Percentiles rank a stretch among this genome's conserved stretches.
Evolutionary conservation across 2,113 vertebrate species (phyloP).

Genomic region (Eudorcas thomsonii): DNA sequence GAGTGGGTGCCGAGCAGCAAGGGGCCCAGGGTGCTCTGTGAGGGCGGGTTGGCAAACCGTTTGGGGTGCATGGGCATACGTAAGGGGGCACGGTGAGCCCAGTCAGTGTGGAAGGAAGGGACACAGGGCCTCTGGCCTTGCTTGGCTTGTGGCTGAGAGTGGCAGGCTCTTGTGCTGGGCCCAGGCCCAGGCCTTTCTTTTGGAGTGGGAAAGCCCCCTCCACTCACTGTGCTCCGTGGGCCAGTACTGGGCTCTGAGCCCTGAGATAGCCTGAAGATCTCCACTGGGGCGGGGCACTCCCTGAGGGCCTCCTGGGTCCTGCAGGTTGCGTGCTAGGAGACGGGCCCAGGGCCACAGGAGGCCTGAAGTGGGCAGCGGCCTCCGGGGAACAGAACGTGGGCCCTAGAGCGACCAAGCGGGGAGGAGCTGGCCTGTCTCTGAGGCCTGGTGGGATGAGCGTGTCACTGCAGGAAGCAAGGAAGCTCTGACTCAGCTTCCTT

Average conservation of each 20-base stretch:
- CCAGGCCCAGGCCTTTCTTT: background rate
- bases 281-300: fast-evolving
- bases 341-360: background rate
- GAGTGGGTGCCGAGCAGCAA: background rate
- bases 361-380: background rate
- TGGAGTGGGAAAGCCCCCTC: background rate
- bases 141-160: background rate
- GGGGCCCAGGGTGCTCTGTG: background rate
- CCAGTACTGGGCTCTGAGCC: no score
- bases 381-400: background rate
- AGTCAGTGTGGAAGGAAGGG: background rate
- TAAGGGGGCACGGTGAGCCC: background rate
- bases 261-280: background rate
- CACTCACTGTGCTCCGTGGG: background rate
- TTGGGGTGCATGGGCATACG: fast-evolving
- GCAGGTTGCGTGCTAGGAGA: fast-evolving
- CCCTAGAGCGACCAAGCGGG: background rate
- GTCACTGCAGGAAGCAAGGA: background rate
- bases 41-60: background rate
- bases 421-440: no score
- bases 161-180: background rate
- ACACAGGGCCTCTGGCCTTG: fast-evolving
- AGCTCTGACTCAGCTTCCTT: background rate
- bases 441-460: background rate
- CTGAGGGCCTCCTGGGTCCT: fast-evolving